Conservation (phyloP, 2,888 invertebrate species). For the Orthosia incerta region DNA sequence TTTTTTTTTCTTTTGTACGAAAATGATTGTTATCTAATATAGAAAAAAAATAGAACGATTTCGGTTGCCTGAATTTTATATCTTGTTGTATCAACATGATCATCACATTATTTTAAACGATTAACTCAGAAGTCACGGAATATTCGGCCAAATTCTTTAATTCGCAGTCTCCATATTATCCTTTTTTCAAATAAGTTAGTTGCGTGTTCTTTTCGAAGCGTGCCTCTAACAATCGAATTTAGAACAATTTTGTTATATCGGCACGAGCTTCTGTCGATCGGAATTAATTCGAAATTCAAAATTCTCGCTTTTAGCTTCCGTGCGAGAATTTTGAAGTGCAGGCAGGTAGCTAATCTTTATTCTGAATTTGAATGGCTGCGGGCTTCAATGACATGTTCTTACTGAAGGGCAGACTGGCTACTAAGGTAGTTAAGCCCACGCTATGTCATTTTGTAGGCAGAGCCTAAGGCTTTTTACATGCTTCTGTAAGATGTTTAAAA, state of each 20-base stretch:
- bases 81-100: constrained; percentile 34
- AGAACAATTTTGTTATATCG: constrained; percentile 72
- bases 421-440: constrained; percentile 45
- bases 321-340: constrained; percentile 76
- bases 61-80: not conserved
- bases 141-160: constrained; percentile 46
- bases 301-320: constrained; percentile 78
- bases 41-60: too few relatives aligned
- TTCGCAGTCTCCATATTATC: constrained; percentile 51
- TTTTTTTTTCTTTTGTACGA: too few relatives aligned
- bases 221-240: constrained; percentile 76
- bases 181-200: constrained; percentile 58
- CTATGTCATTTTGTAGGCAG: constrained; percentile 31
- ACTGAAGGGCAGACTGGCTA: constrained; percentile 46
- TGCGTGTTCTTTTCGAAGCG: constrained; percentile 76
- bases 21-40: too few relatives aligned
- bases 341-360: constrained; percentile 65
- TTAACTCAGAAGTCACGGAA: constrained; percentile 47
- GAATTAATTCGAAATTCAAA: constrained; percentile 69
- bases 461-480: constrained; percentile 2
- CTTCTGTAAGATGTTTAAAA: constrained; percentile 12
- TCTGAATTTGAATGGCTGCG: constrained; percentile 60
- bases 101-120: constrained; percentile 43
- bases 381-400: constrained; percentile 54
- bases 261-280: constrained; percentile 83